Evolutionary conservation across 1,140 invertebrate genomes (phyloP).

Genomic region (Pemphigus obesinymphae): DNA sequence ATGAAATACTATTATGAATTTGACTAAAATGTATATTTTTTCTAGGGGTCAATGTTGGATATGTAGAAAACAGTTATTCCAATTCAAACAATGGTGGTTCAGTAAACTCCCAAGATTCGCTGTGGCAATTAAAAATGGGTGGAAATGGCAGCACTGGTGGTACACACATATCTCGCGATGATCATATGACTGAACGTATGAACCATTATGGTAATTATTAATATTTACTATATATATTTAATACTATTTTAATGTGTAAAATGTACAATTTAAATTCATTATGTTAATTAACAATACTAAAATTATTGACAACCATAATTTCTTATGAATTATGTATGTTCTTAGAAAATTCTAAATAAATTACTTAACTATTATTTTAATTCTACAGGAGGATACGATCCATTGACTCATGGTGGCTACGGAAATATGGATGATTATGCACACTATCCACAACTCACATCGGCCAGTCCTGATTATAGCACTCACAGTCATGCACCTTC

Average conservation of each 20-base stretch:
- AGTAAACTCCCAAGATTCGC: constrained; percentile 88
- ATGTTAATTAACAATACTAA: neutral
- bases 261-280: neutral
- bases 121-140: constrained; percentile 86
- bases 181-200: constrained; percentile 57
- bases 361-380: neutral
- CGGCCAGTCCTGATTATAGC: constrained; percentile 57
- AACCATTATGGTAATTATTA: constrained; percentile 47
- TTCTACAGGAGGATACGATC: constrained; percentile 61
- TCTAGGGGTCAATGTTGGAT: constrained; percentile 76
- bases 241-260: neutral
- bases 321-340: neutral
- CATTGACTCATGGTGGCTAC: constrained; percentile 71
- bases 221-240: neutral
- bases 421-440: constrained; percentile 80
- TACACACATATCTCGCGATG: constrained; percentile 45
- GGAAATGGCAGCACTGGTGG: constrained; percentile 33
- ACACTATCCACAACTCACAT: constrained; percentile 67
- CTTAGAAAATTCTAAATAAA: neutral
- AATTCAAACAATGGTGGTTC: constrained; percentile 89
- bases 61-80: constrained; percentile 85
- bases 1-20: neutral
- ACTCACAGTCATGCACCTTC: constrained; percentile 65
- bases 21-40: constrained; percentile 16
- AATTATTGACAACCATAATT: too few species aligned